Conservation (phyloP, 92 coral and sea anemone species). For the Porites divaricata region DNA sequence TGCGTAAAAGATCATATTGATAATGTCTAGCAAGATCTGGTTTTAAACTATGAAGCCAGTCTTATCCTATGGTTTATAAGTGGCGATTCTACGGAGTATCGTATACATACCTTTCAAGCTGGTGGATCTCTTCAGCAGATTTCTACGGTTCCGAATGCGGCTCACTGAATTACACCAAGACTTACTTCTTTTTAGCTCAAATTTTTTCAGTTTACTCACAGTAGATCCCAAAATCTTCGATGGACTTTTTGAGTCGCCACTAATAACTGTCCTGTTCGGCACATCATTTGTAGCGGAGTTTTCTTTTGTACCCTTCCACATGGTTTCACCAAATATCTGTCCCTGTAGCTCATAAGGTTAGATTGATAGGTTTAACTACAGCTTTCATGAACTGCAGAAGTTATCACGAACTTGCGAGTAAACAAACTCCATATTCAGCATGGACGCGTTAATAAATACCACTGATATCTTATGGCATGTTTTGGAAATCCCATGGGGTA, state of each 20-base stretch:
- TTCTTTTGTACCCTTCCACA: constrained; percentile 9
- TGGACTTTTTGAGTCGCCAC: constrained; percentile 1
- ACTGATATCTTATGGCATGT: background rate
- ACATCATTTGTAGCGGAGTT: background rate
- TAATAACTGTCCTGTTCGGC: background rate
- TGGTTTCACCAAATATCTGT: background rate
- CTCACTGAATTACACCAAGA: constrained; percentile 27
- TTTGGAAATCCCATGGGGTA: constrained; percentile 7
- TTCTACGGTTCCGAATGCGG: constrained; percentile 16
- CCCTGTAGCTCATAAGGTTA: background rate
- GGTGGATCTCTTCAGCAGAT: constrained; percentile 1
- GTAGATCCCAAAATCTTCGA: background rate
- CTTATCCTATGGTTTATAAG: too few relatives aligned
- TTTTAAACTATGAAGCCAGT: too few relatives aligned
- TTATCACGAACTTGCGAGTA: background rate
- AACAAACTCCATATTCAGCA: background rate
- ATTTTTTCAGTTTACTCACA: constrained; percentile 3
- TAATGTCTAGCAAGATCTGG: too few relatives aligned
- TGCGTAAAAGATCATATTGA: background rate
- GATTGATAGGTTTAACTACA: background rate
- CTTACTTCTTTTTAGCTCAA: constrained; percentile 13
- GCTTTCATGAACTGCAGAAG: background rate
- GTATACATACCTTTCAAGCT: background rate
- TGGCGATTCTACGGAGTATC: too few relatives aligned
- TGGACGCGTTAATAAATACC: background rate